A percentile compares a stretch with the other conserved stretches of the same genome.
Conservation (phyloP, 2,113 vertebrate genomes). For the Pampusana beccarii region DNA sequence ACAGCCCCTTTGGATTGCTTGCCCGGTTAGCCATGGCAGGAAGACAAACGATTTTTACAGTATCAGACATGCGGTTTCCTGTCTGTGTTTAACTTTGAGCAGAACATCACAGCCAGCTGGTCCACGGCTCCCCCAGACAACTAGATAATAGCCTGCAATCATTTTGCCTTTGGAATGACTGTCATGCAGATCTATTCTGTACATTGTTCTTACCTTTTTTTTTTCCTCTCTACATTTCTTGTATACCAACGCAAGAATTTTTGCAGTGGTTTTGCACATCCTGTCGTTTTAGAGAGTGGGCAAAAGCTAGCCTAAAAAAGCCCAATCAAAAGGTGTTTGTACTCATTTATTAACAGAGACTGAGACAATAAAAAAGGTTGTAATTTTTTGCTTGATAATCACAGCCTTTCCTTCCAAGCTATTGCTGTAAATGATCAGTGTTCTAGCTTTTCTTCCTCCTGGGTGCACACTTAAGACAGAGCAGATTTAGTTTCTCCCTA, state of each 20-base stretch:
- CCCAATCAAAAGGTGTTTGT: not conserved
- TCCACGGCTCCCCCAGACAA: slow-evolving; percentile 70
- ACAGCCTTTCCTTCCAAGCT: not conserved
- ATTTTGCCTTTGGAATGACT: slow-evolving; percentile 63
- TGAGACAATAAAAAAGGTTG: not conserved
- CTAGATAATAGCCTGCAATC: slow-evolving; percentile 66
- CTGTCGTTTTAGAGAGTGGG: not conserved
- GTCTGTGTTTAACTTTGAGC: slow-evolving; percentile 88
- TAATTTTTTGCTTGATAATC: not conserved
- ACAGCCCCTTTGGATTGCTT: slow-evolving; percentile 73
- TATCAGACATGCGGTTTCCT: slow-evolving; percentile 97
- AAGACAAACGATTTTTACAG: slow-evolving; percentile 82
- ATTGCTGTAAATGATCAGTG: not conserved
- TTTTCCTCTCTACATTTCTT: not conserved
- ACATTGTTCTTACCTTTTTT: not conserved
- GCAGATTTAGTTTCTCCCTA: slow-evolving; percentile 10
- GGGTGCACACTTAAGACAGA: not conserved
- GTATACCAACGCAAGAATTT: not conserved
- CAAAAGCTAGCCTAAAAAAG: not conserved
- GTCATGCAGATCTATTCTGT: slow-evolving; percentile 32
- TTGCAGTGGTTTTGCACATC: not conserved
- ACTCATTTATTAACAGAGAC: not conserved
- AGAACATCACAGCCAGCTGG: slow-evolving; percentile 81
- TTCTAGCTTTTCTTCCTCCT: not conserved
- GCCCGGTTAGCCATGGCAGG: slow-evolving; percentile 76